Base-by-base conservation (phyloP, 1,140 invertebrate genomes). In the Aphaenogaster rudis region DNA sequence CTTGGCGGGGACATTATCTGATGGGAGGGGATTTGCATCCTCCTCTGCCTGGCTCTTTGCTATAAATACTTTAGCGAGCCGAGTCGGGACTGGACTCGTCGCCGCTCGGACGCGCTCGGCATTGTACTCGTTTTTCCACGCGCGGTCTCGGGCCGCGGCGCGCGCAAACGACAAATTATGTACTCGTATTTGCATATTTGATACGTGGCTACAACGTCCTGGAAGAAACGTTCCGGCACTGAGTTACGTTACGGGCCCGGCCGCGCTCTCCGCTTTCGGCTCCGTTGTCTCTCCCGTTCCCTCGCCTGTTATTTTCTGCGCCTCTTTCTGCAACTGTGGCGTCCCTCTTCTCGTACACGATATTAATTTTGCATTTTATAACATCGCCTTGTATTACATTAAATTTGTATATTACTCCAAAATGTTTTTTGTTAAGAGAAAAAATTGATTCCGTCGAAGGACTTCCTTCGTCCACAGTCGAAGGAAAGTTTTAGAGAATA, bases 171-270 rank as follows among this genome's bases (percentile, higher is more conserved):
- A 93, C 91, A 92, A 93, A 93, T 93, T 92, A 93, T 91, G 92
- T 77, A 87, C 88, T 87, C 77, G 81, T 88, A 93, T 93, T 93
- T 92, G 91, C 92, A 93, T 93, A 89, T 93, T 93, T 93, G 92
- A 93, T 93, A 92, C 91, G 88, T 89, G 80, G 91, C 79, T 89
- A 92, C 90, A 92, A 90, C 87, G 69, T 90, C 77, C 74, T 61
- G 87, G 77, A 90, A 76, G 88, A 91, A 92, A 90, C 54, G 87
- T 74, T 81, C 74, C 74, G 69, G 84, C 39, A 61, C 84, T 91
- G 88, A 91, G 81, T 92, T 91, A 91, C 88, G 86, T 92, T 92
- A 90, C 88, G 79, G 69, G 78, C 50, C 2, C 21, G 45, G 50
- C 28, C 45, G 42, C 57, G 50, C 39, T 28, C 39, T 82, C 45